phyloP scores from a whole-genome alignment of 2,797 vertebrate genomes.

The Phrynocephalus vlangalii region DNA sequence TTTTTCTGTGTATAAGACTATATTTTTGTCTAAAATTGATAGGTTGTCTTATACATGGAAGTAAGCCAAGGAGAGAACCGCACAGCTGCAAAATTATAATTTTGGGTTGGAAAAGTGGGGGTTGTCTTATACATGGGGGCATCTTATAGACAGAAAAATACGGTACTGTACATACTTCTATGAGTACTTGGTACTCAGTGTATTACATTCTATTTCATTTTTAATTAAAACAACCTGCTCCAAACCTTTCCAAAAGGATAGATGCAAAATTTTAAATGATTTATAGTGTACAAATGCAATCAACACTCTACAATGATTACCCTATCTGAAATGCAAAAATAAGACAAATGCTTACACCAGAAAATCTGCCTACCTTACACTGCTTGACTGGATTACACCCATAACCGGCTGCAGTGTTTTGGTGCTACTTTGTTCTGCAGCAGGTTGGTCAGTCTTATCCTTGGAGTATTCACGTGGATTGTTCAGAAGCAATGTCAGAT shows the following conservation, averaged over 20 bases:
- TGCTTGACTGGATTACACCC: not conserved
- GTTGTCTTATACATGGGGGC: too few relatives aligned
- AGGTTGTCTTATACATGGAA: too few relatives aligned
- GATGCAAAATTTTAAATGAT: not conserved
- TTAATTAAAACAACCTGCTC: not conserved
- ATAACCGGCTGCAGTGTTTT: not conserved
- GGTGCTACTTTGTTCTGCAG: not conserved
- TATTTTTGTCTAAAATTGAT: too few relatives aligned
- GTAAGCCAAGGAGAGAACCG: too few relatives aligned
- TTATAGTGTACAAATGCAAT: not conserved
- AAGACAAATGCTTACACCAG: not conserved
- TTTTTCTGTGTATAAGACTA: not conserved
- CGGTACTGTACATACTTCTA: too few relatives aligned
- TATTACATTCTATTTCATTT: not conserved
- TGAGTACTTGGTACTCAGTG: not conserved
- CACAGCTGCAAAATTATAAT: too few relatives aligned
- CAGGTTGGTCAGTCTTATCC: not conserved
- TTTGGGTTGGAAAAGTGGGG: too few relatives aligned
- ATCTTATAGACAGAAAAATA: too few relatives aligned
- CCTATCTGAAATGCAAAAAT: slow-evolving; percentile 12
- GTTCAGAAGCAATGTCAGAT: slow-evolving; percentile 40
- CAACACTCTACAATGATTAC: not conserved
- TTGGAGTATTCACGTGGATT: not conserved
- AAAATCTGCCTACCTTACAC: slow-evolving; percentile 10
- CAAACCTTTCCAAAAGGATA: not conserved